Evolutionary conservation across 2,113 vertebrate species (phyloP).

Genomic region (Apodemus sylvaticus): DNA sequence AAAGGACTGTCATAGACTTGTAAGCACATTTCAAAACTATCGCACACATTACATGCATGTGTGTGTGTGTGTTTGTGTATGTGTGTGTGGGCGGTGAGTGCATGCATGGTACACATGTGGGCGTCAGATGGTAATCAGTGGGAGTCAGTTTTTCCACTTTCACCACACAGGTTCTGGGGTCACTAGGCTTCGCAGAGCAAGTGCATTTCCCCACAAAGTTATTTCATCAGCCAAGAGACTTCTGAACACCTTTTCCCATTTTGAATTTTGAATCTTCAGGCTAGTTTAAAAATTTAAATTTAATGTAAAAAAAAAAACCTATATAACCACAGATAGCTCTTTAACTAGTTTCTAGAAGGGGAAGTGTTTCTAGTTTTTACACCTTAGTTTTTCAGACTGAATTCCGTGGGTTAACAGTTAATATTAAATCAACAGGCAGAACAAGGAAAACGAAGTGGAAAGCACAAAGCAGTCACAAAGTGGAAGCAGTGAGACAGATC

Average conservation of each 20-base stretch:
- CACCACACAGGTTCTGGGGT: not conserved
- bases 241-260: not conserved
- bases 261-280: not conserved
- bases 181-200: not conserved
- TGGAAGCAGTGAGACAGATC: not conserved
- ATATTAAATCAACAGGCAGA: not conserved
- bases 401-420: not conserved
- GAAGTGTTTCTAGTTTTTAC: constrained; percentile 12
- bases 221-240: not conserved
- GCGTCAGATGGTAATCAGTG: no score
- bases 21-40: not conserved
- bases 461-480: not conserved
- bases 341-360: not conserved
- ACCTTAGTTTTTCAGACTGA: not conserved
- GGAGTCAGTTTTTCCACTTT: not conserved
- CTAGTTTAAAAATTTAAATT: not conserved
- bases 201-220: not conserved
- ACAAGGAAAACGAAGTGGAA: not conserved
- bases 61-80: not conserved
- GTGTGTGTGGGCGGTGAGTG: not conserved
- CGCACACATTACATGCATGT: not conserved
- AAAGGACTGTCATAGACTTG: not conserved
- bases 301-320: not conserved
- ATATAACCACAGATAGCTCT: not conserved
- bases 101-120: not conserved